Conservation (phyloP, 2,113 vertebrate genomes). For the Eolophus roseicapilla region DNA sequence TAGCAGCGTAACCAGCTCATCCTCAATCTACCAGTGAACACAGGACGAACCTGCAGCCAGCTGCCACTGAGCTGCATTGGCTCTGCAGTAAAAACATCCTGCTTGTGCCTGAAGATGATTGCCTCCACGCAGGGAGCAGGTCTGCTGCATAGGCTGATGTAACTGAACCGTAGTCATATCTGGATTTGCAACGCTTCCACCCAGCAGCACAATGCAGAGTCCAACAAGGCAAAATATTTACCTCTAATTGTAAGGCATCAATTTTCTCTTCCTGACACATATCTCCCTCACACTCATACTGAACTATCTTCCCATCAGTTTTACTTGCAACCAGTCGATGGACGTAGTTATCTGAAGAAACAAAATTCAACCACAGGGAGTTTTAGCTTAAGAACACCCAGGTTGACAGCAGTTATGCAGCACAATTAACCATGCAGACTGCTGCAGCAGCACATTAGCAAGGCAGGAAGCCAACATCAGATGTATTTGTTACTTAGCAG, state of each 20-base stretch:
- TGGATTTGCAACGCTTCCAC: background rate
- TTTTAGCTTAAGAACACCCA: background rate
- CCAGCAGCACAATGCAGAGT: background rate
- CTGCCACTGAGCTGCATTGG: background rate
- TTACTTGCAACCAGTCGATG: constrained; percentile 97
- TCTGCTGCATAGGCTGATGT: constrained; percentile 22
- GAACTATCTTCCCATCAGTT: constrained; percentile 96
- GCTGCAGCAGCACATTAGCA: background rate
- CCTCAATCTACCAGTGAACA: background rate
- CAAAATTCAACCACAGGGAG: background rate
- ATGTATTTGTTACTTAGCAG: background rate
- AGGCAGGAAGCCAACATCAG: constrained; percentile 3
- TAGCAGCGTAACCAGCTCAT: background rate
- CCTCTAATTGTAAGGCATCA: constrained; percentile 94
- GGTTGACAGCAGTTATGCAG: background rate
- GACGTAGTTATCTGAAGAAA: constrained; percentile 91
- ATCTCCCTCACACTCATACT: constrained; percentile 98
- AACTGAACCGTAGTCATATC: background rate
- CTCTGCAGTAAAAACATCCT: constrained; percentile 30
- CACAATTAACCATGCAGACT: background rate
- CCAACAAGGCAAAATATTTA: constrained; percentile 44
- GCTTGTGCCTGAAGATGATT: constrained; percentile 13
- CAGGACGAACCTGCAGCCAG: constrained; percentile 4
- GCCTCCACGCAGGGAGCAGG: constrained; percentile 12
- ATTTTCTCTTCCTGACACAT: constrained; percentile 97